These are phyloP conservation scores for Tetramorium simillimum DNA, from an alignment of 1,140 invertebrate genomes.

Conservation along the genomic window DNA sequence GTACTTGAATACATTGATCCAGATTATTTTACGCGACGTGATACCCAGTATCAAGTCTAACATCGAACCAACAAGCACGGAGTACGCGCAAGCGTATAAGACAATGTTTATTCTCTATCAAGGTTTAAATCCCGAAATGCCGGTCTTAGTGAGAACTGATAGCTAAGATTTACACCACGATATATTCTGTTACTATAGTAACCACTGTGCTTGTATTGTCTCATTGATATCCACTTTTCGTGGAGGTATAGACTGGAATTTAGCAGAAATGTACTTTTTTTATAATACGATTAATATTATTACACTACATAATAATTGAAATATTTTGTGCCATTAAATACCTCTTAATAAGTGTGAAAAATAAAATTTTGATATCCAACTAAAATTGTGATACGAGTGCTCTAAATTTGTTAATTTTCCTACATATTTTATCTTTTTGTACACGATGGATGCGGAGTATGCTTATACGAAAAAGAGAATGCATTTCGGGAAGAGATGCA, in stretches of 20 bases:
- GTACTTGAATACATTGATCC: slow-evolving; percentile 75
- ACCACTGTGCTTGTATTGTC: not conserved
- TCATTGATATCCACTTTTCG: not conserved
- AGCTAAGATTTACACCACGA: slow-evolving; percentile 42
- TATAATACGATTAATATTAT: not conserved
- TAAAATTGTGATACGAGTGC: not conserved
- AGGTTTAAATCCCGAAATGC: slow-evolving; percentile 76
- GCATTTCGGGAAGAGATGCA: slow-evolving; percentile 89
- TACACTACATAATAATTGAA: not conserved
- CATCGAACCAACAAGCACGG: slow-evolving; percentile 64
- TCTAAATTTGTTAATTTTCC: not conserved
- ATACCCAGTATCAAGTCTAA: slow-evolving; percentile 69
- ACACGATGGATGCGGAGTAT: slow-evolving; percentile 87
- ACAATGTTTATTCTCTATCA: slow-evolving; percentile 76
- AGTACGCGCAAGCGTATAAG: slow-evolving; percentile 76
- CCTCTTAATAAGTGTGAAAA: not conserved
- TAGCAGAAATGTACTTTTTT: slow-evolving; percentile 1
- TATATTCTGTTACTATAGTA: slow-evolving; percentile 63
- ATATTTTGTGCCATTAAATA: not conserved
- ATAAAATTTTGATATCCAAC: slow-evolving; percentile 24
- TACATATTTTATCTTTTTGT: slow-evolving; percentile 11
- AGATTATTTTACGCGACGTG: slow-evolving; percentile 69
- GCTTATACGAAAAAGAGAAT: slow-evolving; percentile 89
- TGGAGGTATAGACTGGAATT: not conserved
- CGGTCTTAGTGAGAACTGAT: slow-evolving; percentile 74